phyloP scores from a whole-genome alignment of 1,140 invertebrate species.

The Steinernema feltiae region DNA sequence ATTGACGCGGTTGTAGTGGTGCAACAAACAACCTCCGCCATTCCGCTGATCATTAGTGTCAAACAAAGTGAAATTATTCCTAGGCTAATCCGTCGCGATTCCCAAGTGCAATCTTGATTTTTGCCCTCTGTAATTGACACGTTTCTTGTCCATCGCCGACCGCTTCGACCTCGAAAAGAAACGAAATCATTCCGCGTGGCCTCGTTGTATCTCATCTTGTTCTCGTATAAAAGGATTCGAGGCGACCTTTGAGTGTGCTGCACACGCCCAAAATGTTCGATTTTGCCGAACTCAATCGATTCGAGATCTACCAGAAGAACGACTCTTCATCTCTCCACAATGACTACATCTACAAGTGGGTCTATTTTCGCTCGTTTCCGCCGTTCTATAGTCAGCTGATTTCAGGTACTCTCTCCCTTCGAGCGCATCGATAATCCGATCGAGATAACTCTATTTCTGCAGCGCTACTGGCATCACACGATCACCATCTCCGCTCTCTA shows the following conservation, averaged over 20 bases:
- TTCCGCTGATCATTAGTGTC: too few relatives aligned
- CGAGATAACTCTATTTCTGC: slow-evolving; percentile 47
- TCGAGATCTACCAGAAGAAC: slow-evolving; percentile 47
- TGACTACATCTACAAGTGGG: slow-evolving; percentile 49
- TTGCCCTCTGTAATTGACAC: background rate
- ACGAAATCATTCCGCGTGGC: background rate
- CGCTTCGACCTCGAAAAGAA: background rate
- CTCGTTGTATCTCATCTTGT: background rate
- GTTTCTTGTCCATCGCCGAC: background rate
- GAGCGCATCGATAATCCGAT: slow-evolving; percentile 46
- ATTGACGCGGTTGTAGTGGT: too few relatives aligned
- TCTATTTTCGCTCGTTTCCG: slow-evolving; percentile 27
- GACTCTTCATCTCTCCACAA: slow-evolving; percentile 37
- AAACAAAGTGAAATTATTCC: background rate
- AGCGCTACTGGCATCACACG: slow-evolving; percentile 54
- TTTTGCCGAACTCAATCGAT: slow-evolving; percentile 39
- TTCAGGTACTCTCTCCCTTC: slow-evolving; percentile 50
- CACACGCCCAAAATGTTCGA: slow-evolving; percentile 25
- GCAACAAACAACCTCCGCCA: too few relatives aligned
- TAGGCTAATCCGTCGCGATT: background rate
- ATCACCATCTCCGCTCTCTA: slow-evolving; percentile 54
- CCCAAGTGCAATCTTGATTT: background rate
- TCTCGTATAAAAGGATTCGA: background rate
- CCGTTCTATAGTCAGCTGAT: background rate
- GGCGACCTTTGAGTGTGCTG: background rate